A percentile compares a stretch with the other conserved stretches of the same genome.
These are phyloP conservation scores for Apomyelois bistriatella DNA, from an alignment of 2,888 invertebrate genomes.

Conservation along the genomic window DNA sequence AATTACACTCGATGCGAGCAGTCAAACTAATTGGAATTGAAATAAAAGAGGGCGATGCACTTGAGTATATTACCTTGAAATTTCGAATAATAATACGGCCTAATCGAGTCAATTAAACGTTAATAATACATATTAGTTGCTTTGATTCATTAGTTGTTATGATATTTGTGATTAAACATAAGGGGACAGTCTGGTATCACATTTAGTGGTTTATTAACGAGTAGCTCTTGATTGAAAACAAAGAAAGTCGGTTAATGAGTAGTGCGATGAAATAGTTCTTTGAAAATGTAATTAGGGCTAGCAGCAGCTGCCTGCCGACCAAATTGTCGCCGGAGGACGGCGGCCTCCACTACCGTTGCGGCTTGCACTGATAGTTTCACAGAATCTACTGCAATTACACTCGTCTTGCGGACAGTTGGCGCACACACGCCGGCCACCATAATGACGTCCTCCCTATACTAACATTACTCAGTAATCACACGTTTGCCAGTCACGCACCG, in stretches of 20 bases:
- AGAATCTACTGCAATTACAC: constrained; percentile 55
- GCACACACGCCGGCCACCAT: constrained; percentile 36
- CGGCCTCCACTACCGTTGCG: constrained; percentile 13
- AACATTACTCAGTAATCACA: constrained; percentile 51
- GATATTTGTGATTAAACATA: no score
- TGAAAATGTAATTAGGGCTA: constrained; percentile 47
- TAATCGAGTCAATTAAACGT: no score
- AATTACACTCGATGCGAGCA: constrained; percentile 30
- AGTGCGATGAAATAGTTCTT: constrained; percentile 32
- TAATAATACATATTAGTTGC: no score
- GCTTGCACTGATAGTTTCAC: constrained; percentile 42
- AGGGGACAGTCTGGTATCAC: no score
- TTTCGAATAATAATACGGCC: neutral
- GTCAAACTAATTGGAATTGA: constrained; percentile 21
- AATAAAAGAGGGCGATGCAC: constrained; percentile 16
- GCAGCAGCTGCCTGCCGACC: constrained; percentile 31
- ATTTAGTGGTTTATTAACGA: constrained; percentile 15
- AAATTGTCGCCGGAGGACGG: constrained; percentile 38
- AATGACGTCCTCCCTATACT: constrained; percentile 44
- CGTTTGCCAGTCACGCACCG: constrained; percentile 61
- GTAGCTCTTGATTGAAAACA: constrained; percentile 23
- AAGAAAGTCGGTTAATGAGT: constrained; percentile 34
- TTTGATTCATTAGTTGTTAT: no score
- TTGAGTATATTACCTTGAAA: constrained; percentile 10
- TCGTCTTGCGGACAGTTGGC: constrained; percentile 53